phyloP scores from a whole-genome alignment of 2,113 vertebrate species.

The Spea multiplicata region DNA sequence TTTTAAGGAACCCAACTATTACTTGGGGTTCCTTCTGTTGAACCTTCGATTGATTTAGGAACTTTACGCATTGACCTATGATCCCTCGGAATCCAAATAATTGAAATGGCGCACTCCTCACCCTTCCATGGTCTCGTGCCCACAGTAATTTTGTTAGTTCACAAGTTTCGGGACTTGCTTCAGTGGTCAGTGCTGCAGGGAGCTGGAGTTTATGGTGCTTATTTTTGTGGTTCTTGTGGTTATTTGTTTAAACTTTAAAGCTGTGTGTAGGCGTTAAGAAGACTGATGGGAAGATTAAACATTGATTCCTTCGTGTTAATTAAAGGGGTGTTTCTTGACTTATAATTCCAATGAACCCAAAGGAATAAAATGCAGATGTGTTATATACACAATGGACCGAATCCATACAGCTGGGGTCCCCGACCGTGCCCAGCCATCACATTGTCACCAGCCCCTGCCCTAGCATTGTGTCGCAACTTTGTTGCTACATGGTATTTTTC shows the following conservation, averaged over 20 bases:
- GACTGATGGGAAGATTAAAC: constrained; percentile 41
- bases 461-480: neutral
- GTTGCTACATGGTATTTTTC: neutral
- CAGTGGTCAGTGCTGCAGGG: no score
- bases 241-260: neutral
- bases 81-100: no score
- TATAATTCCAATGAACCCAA: constrained; percentile 16
- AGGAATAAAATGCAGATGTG: constrained; percentile 32
- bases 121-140: no score
- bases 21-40: no score
- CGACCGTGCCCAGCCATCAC: neutral
- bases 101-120: no score
- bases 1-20: no score
- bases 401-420: constrained; percentile 15
- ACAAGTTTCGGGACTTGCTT: no score
- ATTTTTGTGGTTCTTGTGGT: no score
- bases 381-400: constrained; percentile 10
- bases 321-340: constrained; percentile 35
- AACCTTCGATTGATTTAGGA: no score
- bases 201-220: no score
- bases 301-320: constrained; percentile 34
- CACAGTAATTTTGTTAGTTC: no score
- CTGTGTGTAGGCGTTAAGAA: constrained; percentile 6
- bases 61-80: no score
- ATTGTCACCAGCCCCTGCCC: neutral